A percentile compares a stretch with the other conserved stretches of the same genome.
These are phyloP conservation scores for Sarotherodon lohbergeri DNA, from an alignment of 2,113 vertebrate genomes.

Conservation along the genomic window DNA sequence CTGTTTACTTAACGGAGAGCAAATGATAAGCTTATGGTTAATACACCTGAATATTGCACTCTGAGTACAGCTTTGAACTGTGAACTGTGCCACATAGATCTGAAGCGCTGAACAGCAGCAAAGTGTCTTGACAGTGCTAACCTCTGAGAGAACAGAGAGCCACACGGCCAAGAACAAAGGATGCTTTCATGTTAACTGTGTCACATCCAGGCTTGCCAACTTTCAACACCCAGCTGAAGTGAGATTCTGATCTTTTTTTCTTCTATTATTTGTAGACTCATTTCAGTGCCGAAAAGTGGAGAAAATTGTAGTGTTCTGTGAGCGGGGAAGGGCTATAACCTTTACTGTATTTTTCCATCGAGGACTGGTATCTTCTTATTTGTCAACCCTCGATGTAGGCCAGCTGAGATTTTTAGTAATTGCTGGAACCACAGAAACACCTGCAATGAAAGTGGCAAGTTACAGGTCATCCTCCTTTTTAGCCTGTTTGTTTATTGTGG, in stretches of 20 bases:
- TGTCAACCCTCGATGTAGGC: not conserved
- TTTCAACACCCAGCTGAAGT: not conserved
- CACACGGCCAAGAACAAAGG: not conserved
- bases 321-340: not conserved
- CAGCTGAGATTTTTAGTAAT: not conserved
- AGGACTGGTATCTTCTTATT: not conserved
- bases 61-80: not conserved
- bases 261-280: not conserved
- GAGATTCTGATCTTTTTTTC: not conserved
- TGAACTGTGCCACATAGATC: not conserved
- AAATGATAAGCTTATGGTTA: not conserved
- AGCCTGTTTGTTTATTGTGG: not conserved
- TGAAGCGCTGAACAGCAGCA: not conserved
- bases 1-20: not conserved
- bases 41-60: accelerated
- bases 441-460: not conserved
- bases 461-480: not conserved
- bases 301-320: not conserved
- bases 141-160: not conserved
- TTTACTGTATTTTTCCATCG: not conserved
- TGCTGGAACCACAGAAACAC: not conserved
- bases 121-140: not conserved
- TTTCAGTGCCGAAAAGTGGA: not conserved
- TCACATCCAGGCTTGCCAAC: not conserved
- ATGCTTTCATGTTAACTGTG: not conserved